Evolutionary conservation across 2,113 vertebrate species (phyloP).

Genomic region (Panthera tigris): DNA sequence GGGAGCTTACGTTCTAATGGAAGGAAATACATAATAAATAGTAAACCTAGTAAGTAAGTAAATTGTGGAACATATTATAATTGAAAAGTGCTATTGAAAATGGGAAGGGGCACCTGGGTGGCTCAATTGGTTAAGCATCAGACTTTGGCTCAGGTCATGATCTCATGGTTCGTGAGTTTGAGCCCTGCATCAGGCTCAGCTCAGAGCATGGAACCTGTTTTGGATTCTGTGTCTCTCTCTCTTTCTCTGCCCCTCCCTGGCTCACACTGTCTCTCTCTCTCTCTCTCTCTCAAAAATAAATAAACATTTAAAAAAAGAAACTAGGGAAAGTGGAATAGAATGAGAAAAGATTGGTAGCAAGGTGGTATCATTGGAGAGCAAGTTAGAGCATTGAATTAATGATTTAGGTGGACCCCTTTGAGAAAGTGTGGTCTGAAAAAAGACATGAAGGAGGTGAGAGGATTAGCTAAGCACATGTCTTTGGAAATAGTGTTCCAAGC

Average conservation of each 20-base stretch:
- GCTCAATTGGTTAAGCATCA: too few species aligned
- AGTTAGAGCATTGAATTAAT: background rate
- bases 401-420: background rate
- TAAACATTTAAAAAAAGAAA: background rate
- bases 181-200: too few species aligned
- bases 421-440: background rate
- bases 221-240: too few species aligned
- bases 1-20: background rate
- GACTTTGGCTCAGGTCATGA: too few species aligned
- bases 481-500: background rate
- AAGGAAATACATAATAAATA: background rate
- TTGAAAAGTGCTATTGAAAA: background rate
- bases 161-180: too few species aligned
- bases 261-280: too few species aligned
- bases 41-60: background rate
- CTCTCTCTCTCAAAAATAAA: too few species aligned
- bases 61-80: background rate
- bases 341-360: background rate
- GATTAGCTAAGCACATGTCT: background rate
- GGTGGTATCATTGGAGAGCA: background rate
- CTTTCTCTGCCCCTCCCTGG: too few species aligned
- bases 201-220: too few species aligned
- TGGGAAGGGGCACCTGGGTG: background rate
- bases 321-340: background rate
- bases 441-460: background rate